Base-by-base conservation (phyloP, 2,113 vertebrate genomes). In the Semnornis frantzii region DNA sequence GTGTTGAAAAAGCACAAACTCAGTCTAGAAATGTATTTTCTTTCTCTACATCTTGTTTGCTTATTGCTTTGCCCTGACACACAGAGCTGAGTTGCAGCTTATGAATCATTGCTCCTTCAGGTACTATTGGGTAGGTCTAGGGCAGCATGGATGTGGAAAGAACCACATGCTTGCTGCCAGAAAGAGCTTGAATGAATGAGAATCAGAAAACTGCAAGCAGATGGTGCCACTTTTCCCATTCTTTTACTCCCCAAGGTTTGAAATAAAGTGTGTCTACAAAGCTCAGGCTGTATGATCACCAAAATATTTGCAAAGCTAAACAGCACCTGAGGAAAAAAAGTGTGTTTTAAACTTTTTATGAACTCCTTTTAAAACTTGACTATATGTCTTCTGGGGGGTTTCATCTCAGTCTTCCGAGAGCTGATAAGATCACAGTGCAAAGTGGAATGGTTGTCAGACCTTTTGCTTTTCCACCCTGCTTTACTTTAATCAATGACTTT, bases 31-130 rank as follows among this genome's bases (percentile, higher is more conserved):
- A 4, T 0, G 17, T 46, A 72, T 15, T 60, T 27, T 20, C n/a
- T 27, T 5, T 42, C 62, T 57, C 50, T 30, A 0, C 33, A 30
- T 15, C 27, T 63, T 0, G 0, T 14, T 37, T 10, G 31, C 33
- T 50, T 24, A 5, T 54, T 57, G 34, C 54, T 33, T 8, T 39
- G 63, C 59, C 34, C 8, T n/a, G 72, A n/a, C 2, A 4, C 57
- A 10, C 12, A 6, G 44, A 24, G 28, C 27, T 15, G 44, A 65
- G 25, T 4, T 64, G 72, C 72, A 80, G 33, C 57, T 63, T 31
- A 0, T 10, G 37, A 17, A n/a, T 18, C 64, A 8, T 52, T 70
- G 59, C 23, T 15, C 30, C 72, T 69, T 30, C 63, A 4, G 8
- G 44, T 33, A 1, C 30, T 4, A 10, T 57, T 28, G 60, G 77